Percentiles rank a stretch among this genome's conserved stretches.
These are phyloP conservation scores for Platalea minor DNA, from an alignment of 2,797 vertebrate species.

Conservation along the genomic window DNA sequence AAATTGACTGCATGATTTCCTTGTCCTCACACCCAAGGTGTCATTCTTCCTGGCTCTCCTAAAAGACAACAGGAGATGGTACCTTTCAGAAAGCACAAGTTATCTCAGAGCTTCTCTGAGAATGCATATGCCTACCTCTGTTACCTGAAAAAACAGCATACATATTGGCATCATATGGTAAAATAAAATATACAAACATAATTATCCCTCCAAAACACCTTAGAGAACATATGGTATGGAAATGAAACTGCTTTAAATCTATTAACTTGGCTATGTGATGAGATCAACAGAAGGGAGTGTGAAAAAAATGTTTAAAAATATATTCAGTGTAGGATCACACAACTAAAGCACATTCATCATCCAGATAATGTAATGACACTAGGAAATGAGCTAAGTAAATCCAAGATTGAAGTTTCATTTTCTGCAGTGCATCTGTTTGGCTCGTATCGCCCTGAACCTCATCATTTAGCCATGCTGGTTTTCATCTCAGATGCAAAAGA, in stretches of 20 bases:
- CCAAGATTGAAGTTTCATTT: slow-evolving; percentile 31
- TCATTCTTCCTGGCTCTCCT: neutral
- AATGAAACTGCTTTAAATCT: slow-evolving; percentile 9
- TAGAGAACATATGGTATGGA: slow-evolving; percentile 18
- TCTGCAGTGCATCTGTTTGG: slow-evolving; percentile 60
- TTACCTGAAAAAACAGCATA: neutral
- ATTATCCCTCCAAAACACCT: neutral
- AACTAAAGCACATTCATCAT: slow-evolving; percentile 36
- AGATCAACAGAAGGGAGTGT: slow-evolving; percentile 33
- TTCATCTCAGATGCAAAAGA: slow-evolving; percentile 3
- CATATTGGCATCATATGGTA: neutral
- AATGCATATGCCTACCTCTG: neutral
- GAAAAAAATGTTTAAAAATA: slow-evolving; percentile 15
- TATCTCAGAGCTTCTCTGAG: neutral
- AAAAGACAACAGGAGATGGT: neutral
- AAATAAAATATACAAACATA: neutral
- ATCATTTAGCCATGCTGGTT: neutral
- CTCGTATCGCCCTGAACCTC: neutral
- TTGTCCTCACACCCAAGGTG: fast-evolving
- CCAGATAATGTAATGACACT: neutral
- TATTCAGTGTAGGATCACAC: neutral
- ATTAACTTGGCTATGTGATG: neutral
- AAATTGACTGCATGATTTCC: neutral
- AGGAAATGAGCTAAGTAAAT: slow-evolving; percentile 60
- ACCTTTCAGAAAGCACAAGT: neutral